A percentile compares a stretch with the other conserved stretches of the same genome.
Evolutionary conservation across 2,113 vertebrate genomes (phyloP).

Genomic region (Microtus montanus): DNA sequence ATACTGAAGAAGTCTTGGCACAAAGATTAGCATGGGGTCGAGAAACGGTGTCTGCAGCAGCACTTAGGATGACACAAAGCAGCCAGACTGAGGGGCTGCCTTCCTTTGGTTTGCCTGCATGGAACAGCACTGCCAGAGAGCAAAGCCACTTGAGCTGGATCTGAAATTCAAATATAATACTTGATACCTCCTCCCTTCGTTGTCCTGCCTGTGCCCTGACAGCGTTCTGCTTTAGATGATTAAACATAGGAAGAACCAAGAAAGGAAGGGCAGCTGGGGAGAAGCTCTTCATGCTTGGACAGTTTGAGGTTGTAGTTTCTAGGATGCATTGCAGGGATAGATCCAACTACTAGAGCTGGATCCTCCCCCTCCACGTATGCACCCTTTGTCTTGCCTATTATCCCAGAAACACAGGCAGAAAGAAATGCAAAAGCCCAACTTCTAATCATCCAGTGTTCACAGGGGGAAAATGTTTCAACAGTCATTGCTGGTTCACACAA

Average conservation of each 20-base stretch:
- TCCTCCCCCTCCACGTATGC: too few species aligned
- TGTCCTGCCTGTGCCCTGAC: not conserved
- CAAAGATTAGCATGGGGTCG: not conserved
- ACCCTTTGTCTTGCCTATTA: not conserved
- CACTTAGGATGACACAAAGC: slow-evolving; percentile 42
- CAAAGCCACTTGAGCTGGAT: not conserved
- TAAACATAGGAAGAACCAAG: not conserved
- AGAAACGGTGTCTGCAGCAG: not conserved
- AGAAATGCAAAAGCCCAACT: not conserved
- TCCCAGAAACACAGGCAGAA: not conserved
- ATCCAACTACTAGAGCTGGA: not conserved
- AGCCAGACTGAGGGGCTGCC: not conserved
- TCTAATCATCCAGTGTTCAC: not conserved
- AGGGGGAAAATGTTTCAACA: not conserved
- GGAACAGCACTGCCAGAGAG: not conserved
- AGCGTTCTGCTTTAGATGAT: not conserved
- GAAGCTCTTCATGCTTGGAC: not conserved
- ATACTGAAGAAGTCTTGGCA: not conserved
- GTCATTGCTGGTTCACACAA: not conserved
- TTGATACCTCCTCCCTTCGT: not conserved
- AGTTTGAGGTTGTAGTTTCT: slow-evolving; percentile 17
- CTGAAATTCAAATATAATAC: slow-evolving; percentile 21
- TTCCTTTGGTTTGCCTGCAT: not conserved
- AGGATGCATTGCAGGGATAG: slow-evolving; percentile 20
- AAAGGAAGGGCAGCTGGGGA: not conserved